A percentile compares a stretch with the other conserved stretches of the same genome.
Evolutionary conservation across 2,113 vertebrate species (phyloP).

Genomic region (Gnathonemus echidnorhynchus): DNA sequence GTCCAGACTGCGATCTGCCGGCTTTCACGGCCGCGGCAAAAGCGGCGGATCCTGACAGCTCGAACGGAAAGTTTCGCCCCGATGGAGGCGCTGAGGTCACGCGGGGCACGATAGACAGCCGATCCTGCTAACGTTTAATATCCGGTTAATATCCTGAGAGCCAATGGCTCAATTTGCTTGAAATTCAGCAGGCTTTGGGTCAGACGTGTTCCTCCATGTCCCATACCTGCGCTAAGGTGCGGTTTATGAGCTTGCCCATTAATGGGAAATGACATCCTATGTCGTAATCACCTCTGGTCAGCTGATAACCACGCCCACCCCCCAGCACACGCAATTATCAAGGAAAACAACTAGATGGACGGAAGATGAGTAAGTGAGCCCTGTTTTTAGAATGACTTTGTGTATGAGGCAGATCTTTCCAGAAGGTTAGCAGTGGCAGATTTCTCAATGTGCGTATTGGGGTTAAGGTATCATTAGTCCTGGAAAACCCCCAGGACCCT

Average conservation of each 20-base stretch:
- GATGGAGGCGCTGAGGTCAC: background rate
- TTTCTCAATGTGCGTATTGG: slow-evolving; percentile 16
- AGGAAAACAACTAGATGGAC: slow-evolving; percentile 27
- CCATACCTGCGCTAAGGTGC: too few relatives aligned
- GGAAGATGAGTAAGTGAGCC: background rate
- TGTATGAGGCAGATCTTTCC: slow-evolving; percentile 56
- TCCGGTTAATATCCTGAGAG: background rate
- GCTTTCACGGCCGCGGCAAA: background rate
- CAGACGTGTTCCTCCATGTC: background rate
- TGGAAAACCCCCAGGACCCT: slow-evolving; percentile 24
- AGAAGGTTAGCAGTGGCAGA: slow-evolving; percentile 50
- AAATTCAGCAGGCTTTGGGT: slow-evolving; percentile 7
- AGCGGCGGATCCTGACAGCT: background rate
- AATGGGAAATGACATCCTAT: background rate
- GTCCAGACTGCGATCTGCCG: too few relatives aligned
- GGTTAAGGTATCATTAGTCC: slow-evolving; percentile 28
- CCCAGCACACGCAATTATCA: background rate
- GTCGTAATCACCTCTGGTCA: slow-evolving; percentile 10
- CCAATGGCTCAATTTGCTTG: background rate
- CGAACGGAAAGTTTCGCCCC: background rate
- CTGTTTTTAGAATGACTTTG: slow-evolving; percentile 45
- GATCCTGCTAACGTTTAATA: background rate
- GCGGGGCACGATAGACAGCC: background rate
- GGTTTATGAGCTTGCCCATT: background rate
- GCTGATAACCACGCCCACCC: background rate